These are phyloP conservation scores for Saimiri boliviensis DNA, from an alignment of 2,113 vertebrate genomes.

Conservation along the genomic window DNA sequence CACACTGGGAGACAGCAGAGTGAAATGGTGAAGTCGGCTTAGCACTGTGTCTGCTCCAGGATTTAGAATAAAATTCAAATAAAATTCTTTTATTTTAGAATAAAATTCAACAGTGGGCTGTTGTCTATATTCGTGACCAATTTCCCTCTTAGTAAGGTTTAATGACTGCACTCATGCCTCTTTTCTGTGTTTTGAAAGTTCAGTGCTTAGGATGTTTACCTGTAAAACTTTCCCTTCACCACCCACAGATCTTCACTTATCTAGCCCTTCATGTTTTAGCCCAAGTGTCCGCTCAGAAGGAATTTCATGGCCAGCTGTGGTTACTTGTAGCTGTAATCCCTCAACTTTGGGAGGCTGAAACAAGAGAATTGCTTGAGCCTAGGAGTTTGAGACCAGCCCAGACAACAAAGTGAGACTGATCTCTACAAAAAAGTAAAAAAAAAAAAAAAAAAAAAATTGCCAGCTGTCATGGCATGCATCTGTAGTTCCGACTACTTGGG, in stretches of 20 bases:
- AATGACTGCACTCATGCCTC: neutral
- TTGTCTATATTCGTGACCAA: neutral
- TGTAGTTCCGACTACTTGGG: no score
- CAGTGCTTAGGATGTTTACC: neutral
- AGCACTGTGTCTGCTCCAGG: neutral
- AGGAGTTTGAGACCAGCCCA: no score
- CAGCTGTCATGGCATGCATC: no score
- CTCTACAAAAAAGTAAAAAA: no score
- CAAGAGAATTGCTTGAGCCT: no score
- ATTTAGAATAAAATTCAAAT: neutral
- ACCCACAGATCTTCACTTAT: neutral
- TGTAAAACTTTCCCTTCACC: neutral
- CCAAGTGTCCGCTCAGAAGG: neutral
- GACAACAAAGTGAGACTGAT: no score
- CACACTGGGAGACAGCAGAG: neutral
- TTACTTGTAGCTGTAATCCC: no score
- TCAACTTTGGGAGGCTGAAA: no score
- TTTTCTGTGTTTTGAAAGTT: neutral
- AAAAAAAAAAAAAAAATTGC: no score
- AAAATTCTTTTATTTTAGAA: no score
- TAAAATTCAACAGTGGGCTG: neutral
- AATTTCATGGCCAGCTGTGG: no score
- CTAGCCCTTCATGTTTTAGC: neutral
- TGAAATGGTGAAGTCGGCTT: neutral
- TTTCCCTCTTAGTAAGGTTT: neutral